Conservation (phyloP, 2,113 vertebrate species). For the Garra rufa region DNA sequence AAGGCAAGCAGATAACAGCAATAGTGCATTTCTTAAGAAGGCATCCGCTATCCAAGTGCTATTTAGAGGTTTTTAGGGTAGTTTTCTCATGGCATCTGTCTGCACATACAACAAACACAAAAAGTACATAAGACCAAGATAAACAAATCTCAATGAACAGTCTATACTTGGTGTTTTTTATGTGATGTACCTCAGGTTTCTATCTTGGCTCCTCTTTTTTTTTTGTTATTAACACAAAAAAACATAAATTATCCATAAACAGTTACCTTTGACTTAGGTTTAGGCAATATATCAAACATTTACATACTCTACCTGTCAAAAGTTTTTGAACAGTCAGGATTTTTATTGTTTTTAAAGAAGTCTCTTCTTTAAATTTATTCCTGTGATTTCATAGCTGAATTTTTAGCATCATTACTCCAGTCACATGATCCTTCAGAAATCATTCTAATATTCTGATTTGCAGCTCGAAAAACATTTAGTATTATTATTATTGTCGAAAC, state of each 20-base stretch:
- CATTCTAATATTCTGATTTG: too few relatives aligned
- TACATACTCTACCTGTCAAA: not conserved
- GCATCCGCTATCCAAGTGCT: not conserved
- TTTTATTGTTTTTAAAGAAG: too few relatives aligned
- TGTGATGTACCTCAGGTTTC: not conserved
- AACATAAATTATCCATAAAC: not conserved
- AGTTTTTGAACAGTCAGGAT: too few relatives aligned
- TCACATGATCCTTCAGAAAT: too few relatives aligned
- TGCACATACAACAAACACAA: not conserved
- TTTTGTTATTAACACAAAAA: not conserved
- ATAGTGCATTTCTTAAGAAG: constrained; percentile 41
- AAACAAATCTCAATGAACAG: not conserved
- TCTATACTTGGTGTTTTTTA: not conserved
- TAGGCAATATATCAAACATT: not conserved
- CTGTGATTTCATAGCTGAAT: too few relatives aligned
- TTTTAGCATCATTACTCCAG: too few relatives aligned
- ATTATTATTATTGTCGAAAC: too few relatives aligned
- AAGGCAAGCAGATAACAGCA: constrained; percentile 40
- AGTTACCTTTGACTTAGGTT: not conserved
- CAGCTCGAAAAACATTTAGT: too few relatives aligned
- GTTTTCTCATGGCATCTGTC: not conserved
- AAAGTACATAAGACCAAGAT: not conserved
- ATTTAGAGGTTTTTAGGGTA: not conserved
- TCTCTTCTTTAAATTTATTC: too few relatives aligned
- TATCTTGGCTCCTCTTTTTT: not conserved